phyloP scores from a whole-genome alignment of 2,888 invertebrate species.

The Tortrix viridana region DNA sequence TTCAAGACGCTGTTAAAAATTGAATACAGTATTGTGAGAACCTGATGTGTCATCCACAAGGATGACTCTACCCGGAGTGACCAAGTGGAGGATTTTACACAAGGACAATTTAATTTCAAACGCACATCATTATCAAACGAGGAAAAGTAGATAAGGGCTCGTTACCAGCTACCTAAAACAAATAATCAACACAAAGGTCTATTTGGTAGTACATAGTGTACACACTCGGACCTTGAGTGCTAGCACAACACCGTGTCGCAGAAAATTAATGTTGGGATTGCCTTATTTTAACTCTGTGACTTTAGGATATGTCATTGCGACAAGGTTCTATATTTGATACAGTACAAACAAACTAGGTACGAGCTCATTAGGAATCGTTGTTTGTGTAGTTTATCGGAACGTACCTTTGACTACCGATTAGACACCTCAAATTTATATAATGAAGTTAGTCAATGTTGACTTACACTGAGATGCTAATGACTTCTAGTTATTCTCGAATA shows the following conservation, averaged over 20 bases:
- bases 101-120: too few species aligned
- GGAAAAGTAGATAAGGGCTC: constrained; percentile 11
- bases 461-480: not conserved
- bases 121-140: not conserved
- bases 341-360: not conserved
- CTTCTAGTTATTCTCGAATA: constrained; percentile 5
- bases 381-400: constrained; percentile 8
- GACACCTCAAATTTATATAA: constrained; percentile 7
- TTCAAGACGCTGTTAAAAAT: too few species aligned
- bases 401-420: constrained; percentile 9
- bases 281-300: too few species aligned
- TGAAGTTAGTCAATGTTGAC: not conserved
- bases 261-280: too few species aligned
- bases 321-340: too few species aligned
- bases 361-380: constrained; percentile 8
- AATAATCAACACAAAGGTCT: constrained; percentile 27
- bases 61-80: too few species aligned
- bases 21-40: too few species aligned
- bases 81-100: too few species aligned
- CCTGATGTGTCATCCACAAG: too few species aligned
- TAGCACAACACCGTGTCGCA: too few species aligned
- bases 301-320: too few species aligned
- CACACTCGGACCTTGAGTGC: too few species aligned
- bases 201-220: not conserved
- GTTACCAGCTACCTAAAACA: constrained; percentile 6